Base-by-base conservation (phyloP, 2,113 vertebrate genomes). In the Charadrius vociferus region DNA sequence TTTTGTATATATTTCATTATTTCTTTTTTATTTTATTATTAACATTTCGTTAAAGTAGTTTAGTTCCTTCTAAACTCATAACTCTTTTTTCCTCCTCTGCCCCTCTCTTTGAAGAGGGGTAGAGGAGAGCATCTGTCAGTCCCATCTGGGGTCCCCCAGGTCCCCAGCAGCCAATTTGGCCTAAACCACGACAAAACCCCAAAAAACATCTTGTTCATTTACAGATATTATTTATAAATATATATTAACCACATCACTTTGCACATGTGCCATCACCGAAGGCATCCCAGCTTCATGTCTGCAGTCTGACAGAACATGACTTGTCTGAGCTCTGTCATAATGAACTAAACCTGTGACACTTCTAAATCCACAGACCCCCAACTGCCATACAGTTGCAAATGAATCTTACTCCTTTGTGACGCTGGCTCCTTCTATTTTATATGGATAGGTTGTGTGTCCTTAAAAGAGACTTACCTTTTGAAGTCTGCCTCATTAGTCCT, bases 401-500 rank as follows among this genome's bases (percentile, higher is more conserved):
- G 5, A 66, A 20, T 86, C 90, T 86, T 78, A 77, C 24, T 63
- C 56, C 50, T 86, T 86, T 58, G 52, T 62, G 49, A 84, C 47
- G 30, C 36, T 67, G 58, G 17, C 10, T 37, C 50, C 27, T 85
- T 59, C 47, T 39, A 80, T 37, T 81, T 87, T 41, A 65, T 16
- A 61, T 2, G 29, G 65, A 21, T 29, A 84, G 21, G n/a, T 53
- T 58, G 5, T 29, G 17, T 14, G 20, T 32, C 20, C 27, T 49
- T 73, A 59, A 45, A 73, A 87, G 74, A 72, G 10, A 15, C 55
- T 93, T 98, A 99, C 99, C 99, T 99, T 99, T 99, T 53, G 99
- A 99, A 65, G 99, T 98, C 97, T 99, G 99, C 29, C 99, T 99
- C 97, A 98, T 98, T 83, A 99, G 97, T 67, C 99, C 99, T 97